Conservation (phyloP, 2,113 vertebrate genomes). For the Saguinus midas region DNA sequence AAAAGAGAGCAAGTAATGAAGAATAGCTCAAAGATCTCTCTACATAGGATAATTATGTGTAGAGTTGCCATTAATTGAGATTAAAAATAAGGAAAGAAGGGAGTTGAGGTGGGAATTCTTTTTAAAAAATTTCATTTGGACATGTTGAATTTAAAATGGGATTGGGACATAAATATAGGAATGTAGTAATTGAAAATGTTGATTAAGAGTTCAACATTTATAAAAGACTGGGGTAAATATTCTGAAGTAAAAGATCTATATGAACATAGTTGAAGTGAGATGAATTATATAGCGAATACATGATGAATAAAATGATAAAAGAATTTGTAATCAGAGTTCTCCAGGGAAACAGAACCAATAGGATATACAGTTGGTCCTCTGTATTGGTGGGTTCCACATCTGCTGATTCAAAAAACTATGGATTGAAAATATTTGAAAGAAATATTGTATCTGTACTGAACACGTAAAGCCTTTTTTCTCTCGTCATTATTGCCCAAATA, state of each 20-base stretch:
- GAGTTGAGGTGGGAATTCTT: not conserved
- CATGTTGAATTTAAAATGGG: not conserved
- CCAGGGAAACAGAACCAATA: not conserved
- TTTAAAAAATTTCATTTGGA: not conserved
- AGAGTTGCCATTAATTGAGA: not conserved
- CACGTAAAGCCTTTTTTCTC: not conserved
- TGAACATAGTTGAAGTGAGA: not conserved
- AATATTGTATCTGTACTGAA: not conserved
- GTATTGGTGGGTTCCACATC: not conserved
- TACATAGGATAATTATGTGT: not conserved
- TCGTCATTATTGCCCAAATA: not conserved
- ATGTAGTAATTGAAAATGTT: not conserved
- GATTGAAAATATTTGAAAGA: not conserved
- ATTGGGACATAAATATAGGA: not conserved
- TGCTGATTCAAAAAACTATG: not conserved
- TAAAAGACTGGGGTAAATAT: not conserved
- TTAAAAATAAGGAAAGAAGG: not conserved
- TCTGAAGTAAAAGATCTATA: not conserved
- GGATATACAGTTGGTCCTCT: not conserved
- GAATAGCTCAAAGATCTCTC: not conserved
- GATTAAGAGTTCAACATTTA: not conserved
- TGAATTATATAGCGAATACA: not conserved
- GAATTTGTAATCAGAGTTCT: not conserved
- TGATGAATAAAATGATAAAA: not conserved
- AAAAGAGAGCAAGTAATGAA: not conserved